A percentile compares a stretch with the other conserved stretches of the same genome.
These are phyloP conservation scores for Urophycis tenuis DNA, from an alignment of 2,797 vertebrate genomes.

Conservation along the genomic window DNA sequence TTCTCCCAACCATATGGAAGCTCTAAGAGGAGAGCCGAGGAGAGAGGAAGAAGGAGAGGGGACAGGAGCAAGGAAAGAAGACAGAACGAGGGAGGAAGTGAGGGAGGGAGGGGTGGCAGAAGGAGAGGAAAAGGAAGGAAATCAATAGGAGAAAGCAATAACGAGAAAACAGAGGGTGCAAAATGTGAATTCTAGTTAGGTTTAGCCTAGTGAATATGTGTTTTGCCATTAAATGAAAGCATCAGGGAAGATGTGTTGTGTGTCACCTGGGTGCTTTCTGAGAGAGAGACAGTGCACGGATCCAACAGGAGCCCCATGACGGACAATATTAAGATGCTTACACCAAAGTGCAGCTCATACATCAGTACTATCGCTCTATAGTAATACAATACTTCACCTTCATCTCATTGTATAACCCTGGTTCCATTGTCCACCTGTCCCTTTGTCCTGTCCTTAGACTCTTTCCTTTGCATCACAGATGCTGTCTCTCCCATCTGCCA, in stretches of 20 bases:
- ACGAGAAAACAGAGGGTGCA: background rate
- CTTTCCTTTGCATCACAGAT: too few species aligned
- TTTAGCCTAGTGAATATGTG: background rate
- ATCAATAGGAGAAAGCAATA: background rate
- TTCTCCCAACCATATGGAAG: constrained; percentile 94
- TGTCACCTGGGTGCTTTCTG: too few species aligned
- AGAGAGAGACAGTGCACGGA: too few species aligned
- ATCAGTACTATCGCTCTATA: background rate
- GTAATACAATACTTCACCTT: background rate
- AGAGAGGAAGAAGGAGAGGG: constrained; percentile 72
- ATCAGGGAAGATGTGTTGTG: background rate
- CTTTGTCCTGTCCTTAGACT: too few species aligned
- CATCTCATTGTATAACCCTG: background rate
- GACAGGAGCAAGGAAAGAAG: constrained; percentile 41
- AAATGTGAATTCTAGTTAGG: background rate
- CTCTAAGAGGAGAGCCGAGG: constrained; percentile 76
- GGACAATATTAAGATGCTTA: background rate
- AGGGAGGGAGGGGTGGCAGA: constrained; percentile 41
- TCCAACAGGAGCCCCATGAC: background rate
- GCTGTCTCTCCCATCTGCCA: too few species aligned
- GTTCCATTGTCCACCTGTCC: too few species aligned
- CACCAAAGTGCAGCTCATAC: too few species aligned
- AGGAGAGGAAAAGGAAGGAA: constrained; percentile 36
- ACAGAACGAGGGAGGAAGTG: constrained; percentile 37
- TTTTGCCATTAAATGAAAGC: background rate